These are phyloP conservation scores for Takifugu ocellatus DNA, from an alignment of 2,797 vertebrate genomes.

Conservation along the genomic window DNA sequence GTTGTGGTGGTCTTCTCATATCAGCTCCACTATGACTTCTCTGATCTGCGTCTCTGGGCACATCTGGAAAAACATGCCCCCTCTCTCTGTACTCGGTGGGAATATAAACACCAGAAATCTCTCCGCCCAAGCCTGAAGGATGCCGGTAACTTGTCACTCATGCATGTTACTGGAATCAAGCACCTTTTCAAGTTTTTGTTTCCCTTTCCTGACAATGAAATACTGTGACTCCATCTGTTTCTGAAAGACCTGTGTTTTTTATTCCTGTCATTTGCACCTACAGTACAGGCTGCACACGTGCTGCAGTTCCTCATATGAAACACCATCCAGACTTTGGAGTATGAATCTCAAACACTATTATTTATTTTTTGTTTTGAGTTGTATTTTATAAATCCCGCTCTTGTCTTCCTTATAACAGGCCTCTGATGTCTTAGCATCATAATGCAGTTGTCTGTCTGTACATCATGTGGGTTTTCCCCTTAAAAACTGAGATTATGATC, in stretches of 20 bases:
- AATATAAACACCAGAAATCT: too few species aligned
- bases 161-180: conserved; percentile 20
- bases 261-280: too few species aligned
- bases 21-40: background rate
- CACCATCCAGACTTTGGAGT: conserved; percentile 11
- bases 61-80: too few species aligned
- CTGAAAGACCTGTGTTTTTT: background rate
- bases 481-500: conserved; percentile 65
- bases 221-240: conserved; percentile 5
- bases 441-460: conserved; percentile 7
- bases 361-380: conserved; percentile 36
- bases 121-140: background rate
- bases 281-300: too few species aligned
- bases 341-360: conserved; percentile 33
- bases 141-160: background rate
- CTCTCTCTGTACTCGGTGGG: too few species aligned
- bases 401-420: conserved; percentile 4
- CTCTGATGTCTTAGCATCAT: conserved; percentile 10
- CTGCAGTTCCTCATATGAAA: conserved; percentile 13
- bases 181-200: conserved; percentile 27
- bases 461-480: conserved; percentile 12
- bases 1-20: background rate
- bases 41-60: background rate
- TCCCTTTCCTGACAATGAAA: background rate
- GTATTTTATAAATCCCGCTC: conserved; percentile 10